Conservation (phyloP, 2,888 invertebrate species). For the Aricia artaxerxes region DNA sequence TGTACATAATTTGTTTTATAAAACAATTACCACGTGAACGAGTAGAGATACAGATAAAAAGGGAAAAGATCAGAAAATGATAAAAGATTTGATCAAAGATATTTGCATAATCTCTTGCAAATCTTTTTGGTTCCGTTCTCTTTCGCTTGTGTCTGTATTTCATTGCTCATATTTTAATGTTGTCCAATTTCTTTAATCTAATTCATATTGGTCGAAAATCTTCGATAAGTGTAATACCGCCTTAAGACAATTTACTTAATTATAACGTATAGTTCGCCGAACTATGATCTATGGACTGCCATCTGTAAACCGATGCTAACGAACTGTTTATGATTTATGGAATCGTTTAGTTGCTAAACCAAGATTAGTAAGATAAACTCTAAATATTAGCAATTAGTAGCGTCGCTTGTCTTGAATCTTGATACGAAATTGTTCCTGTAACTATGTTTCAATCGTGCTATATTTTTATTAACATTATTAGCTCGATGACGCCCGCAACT, state of each 20-base stretch:
- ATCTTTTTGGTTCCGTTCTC: background rate
- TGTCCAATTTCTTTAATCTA: background rate
- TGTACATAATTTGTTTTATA: too few relatives aligned
- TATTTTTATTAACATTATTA: too few relatives aligned
- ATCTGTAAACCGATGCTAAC: background rate
- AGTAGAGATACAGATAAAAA: too few relatives aligned
- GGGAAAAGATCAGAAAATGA: too few relatives aligned
- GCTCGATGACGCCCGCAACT: too few relatives aligned
- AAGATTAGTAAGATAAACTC: background rate
- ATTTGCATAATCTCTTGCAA: too few relatives aligned
- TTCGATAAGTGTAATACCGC: background rate
- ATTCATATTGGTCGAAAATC: background rate
- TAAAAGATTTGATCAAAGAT: too few relatives aligned
- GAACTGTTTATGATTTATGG: slow-evolving; percentile 20
- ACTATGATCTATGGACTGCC: slow-evolving; percentile 23
- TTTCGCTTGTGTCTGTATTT: too few relatives aligned
- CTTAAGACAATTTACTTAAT: slow-evolving; percentile 25
- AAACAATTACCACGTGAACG: too few relatives aligned
- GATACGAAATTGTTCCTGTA: background rate
- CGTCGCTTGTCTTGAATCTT: background rate
- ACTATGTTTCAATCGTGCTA: too few relatives aligned
- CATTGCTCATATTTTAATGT: background rate
- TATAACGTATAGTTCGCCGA: slow-evolving; percentile 27
- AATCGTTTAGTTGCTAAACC: background rate
- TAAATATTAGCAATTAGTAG: background rate